Percentiles rank a stretch among this genome's conserved stretches.
These are phyloP conservation scores for Zygothrica quintamaculata DNA, from an alignment of 2,888 invertebrate species.

Conservation along the genomic window DNA sequence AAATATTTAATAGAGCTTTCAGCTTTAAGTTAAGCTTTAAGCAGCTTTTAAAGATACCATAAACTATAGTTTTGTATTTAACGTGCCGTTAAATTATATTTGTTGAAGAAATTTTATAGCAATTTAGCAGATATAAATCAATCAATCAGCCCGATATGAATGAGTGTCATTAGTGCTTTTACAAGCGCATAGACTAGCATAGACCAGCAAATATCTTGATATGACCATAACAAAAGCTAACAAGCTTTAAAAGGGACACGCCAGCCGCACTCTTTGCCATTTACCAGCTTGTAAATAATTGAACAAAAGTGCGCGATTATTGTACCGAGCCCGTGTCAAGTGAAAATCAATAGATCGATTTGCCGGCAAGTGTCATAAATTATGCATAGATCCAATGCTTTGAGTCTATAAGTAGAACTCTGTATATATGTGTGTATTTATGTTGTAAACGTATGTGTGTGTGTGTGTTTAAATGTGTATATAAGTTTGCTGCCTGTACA, in stretches of 20 bases:
- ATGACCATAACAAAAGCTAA: constrained; percentile 11
- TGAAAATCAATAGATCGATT: constrained; percentile 57
- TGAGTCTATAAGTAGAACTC: constrained; percentile 1
- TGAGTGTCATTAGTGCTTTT: no score
- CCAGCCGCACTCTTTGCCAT: constrained; percentile 38
- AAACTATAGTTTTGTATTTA: no score
- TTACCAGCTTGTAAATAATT: constrained; percentile 51
- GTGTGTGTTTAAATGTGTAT: neutral
- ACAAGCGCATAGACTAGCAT: no score
- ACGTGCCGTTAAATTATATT: no score
- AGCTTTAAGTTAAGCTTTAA: no score
- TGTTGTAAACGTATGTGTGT: constrained; percentile 14
- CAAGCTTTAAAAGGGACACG: constrained; percentile 20
- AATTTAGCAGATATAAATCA: no score
- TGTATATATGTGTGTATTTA: no score
- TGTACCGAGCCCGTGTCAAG: constrained; percentile 48
- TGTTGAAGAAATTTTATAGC: no score
- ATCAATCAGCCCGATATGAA: no score
- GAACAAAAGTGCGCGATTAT: constrained; percentile 39
- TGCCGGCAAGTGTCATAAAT: constrained; percentile 25
- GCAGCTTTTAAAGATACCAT: no score
- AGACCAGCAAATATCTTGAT: neutral
- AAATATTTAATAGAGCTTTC: no score
- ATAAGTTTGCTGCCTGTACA: constrained; percentile 27
- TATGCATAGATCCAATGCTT: constrained; percentile 12